phyloP scores from a whole-genome alignment of 1,140 invertebrate genomes.

The Temnothorax longispinosus region DNA sequence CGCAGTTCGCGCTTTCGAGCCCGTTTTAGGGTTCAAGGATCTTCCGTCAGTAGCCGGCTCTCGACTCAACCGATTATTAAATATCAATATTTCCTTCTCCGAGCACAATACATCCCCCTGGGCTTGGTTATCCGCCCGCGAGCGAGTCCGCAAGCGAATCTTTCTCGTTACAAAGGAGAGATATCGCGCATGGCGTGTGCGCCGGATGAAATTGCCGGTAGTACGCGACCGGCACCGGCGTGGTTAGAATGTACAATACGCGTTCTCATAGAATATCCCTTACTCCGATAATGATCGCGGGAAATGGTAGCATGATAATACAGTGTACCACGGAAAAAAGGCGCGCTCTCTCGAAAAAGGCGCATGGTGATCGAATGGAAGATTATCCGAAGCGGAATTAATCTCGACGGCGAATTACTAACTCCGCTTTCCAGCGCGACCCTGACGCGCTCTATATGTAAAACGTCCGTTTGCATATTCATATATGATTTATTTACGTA shows the following conservation, averaged over 20 bases:
- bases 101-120: not conserved
- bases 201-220: constrained; percentile 19
- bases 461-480: constrained; percentile 30
- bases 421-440: not conserved
- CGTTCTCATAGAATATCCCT: constrained; percentile 40
- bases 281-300: constrained; percentile 38
- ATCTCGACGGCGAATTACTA: constrained; percentile 24
- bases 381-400: constrained; percentile 43
- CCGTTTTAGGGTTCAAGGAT: constrained; percentile 7
- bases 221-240: not conserved
- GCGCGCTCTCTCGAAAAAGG: not conserved
- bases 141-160: not conserved
- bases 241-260: constrained; percentile 22
- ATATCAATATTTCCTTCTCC: constrained; percentile 37
- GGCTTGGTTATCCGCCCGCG: not conserved
- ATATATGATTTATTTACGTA: constrained; percentile 16
- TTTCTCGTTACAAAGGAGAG: not conserved
- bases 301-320: constrained; percentile 43
- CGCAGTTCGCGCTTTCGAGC: not conserved
- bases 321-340: not conserved
- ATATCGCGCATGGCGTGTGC: constrained; percentile 5
- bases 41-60: not conserved
- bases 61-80: constrained; percentile 49
- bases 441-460: not conserved
- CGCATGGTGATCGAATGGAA: constrained; percentile 12